Evolutionary conservation across 1,140 invertebrate species (phyloP).

Genomic region (Lanistes nyassanus): DNA sequence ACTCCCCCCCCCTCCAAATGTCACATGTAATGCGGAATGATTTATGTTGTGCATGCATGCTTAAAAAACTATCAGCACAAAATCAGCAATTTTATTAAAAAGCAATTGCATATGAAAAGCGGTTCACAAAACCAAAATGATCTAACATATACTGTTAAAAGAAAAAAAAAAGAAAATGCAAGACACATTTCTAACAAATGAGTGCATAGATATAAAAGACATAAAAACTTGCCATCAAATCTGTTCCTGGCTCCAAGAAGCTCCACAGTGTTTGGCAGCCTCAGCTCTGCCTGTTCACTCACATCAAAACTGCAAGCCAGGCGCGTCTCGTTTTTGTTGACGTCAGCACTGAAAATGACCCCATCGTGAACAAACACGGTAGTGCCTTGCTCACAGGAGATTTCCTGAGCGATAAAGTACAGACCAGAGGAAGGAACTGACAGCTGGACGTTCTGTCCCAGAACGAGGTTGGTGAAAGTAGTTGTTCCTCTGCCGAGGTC

Average conservation of each 20-base stretch:
- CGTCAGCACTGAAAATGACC: conserved; percentile 49
- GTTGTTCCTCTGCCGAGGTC: conserved; percentile 1
- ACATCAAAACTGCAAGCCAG: conserved; percentile 51
- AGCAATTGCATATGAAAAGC: too few relatives aligned
- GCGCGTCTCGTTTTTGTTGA: conserved; percentile 40
- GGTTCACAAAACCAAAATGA: too few relatives aligned
- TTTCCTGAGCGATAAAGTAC: conserved; percentile 41
- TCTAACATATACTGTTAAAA: too few relatives aligned
- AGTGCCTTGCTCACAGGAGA: conserved; percentile 42
- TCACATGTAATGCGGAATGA: too few relatives aligned
- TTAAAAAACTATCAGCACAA: too few relatives aligned
- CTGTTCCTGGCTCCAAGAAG: conserved; percentile 46
- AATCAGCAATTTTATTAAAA: too few relatives aligned
- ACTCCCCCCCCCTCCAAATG: too few relatives aligned
- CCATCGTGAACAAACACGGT: conserved; percentile 40
- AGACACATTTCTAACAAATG: too few relatives aligned
- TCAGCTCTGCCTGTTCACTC: conserved; percentile 42
- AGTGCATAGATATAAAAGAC: too few relatives aligned
- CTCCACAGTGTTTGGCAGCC: conserved; percentile 48
- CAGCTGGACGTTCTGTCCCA: conserved; percentile 31
- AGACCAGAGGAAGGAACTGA: conserved; percentile 27
- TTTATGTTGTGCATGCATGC: too few relatives aligned
- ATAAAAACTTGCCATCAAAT: conserved; percentile 42
- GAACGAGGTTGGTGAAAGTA: conserved; percentile 12
- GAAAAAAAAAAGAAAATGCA: too few relatives aligned